Evolutionary conservation across 2,888 invertebrate genomes (phyloP), one percentile per base, ranked within the genome.

Genomic region (Euphydryas editha): DNA sequence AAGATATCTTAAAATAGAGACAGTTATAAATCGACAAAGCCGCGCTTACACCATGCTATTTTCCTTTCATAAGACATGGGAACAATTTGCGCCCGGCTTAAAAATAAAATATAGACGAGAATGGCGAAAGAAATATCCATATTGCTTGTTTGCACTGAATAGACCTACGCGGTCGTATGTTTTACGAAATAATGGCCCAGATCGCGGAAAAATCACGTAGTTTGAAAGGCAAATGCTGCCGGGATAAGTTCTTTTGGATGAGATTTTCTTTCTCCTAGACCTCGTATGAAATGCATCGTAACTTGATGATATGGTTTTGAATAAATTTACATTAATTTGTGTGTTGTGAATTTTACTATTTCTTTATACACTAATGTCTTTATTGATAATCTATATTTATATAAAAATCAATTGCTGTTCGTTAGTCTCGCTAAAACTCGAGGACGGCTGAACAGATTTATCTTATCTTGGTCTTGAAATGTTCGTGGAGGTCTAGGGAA

Each of bases 151-250:
- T 4, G 54, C 42, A 18, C 47, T n/a, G 56, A 46, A 55, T 24
- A 55, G 60, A 59, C 46, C 44, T 37, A 21, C 37, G 21, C 30
- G 49, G 60, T 63, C 74, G 77, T 84, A 81, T 82, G 78, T 84
- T 81, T 80, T 73, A 74, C 74, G 69, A 83, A 82, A 82, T 85
- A 82, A 81, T 81, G 79, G 67, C 18, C 60, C 47, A 65, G 70
- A 77, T 78, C 71, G 77, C 74, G 79, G 79, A 74, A 80, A 84
- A 84, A 84, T 84, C 82, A 78, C 73, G 71, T 69, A 71, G 69
- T 77, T 77, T 80, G 79, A 82, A 85, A 86, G 79, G 83, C 84
- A 83, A 85, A 87, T 86, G 83, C 79, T 80, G 78, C 81, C 80
- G 65, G 70, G 72, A 75, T 72, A 76, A 72, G 68, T 75, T 75